Evolutionary conservation across 2,888 invertebrate genomes (phyloP), one percentile per base, ranked within the genome.

Genomic region (Drosophila picticornis): DNA sequence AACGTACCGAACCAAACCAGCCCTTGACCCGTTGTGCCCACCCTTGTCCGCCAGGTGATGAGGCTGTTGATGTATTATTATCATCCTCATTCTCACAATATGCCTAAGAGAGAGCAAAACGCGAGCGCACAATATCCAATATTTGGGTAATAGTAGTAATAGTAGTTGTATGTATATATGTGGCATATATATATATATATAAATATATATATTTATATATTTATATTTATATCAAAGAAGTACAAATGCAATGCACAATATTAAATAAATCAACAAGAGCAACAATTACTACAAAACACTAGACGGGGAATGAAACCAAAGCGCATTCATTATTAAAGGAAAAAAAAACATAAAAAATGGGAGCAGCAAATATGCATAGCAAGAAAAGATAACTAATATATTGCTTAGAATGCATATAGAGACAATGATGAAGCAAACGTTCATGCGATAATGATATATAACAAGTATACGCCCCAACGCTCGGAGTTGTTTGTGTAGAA

Each of bases 1-100:
- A 94, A 95, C 95, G 94, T 95, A 95, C 95, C 95, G 95, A 95
- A 94, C 94, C 94, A 94, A 95, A 95, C 95, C 95, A 95, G 94
- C 95, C 94, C 94, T 95, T 95, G 95, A 95, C 95, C 94, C 94
- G 95, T 94, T 95, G 95, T 94, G 95, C 94, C 95, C 96, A 95
- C 95, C 96, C 94, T 93, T 94, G 95, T 94, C 93, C 93, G 91
- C 92, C 92, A 90, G 93, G 92, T 84, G 93, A 92, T 93, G 93
- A 92, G 91, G 93, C 92, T 91, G 93, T 92, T 91, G 93, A 91
- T 91, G 92, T 84, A 91, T 92, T 87, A 92, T 91, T 90, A 91
- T 92, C 91, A 92, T 93, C 92, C 88, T 92, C 93, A 93, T 92
- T 90, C 85, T 92, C 92, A 93, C 90, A 87, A 93, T 88, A 92